Base-by-base conservation (phyloP, 2,888 invertebrate species). In the Carcina quercana region DNA sequence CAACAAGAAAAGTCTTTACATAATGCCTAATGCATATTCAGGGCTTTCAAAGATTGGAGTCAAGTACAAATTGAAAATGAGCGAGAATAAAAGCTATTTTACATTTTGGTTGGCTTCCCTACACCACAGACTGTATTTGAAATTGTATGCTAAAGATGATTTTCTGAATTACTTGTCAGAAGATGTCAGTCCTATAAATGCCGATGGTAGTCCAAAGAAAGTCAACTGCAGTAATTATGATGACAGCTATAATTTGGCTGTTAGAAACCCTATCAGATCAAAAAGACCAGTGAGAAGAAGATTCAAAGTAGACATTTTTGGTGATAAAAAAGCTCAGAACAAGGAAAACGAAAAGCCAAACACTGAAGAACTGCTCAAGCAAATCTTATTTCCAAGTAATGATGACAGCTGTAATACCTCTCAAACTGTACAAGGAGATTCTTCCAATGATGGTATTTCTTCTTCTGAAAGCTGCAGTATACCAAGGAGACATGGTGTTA, bases 81-180 rank as follows among this genome's bases (percentile, higher is more conserved):
- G 87, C 47, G 88, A 90, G 36, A 89, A 89, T 61, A 92, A 92
- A 69, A 91, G 91, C 56, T 91, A 89, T 57, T 92, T 91, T 55
- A 88, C 91, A 36, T 92, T 92, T 69, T 90, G 90, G 68, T 67
- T 92, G 38, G 91, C 91, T 6, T 92, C 92, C n/a, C 68, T 92
- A 26, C 92, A 92, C 61, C 92, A 92, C 59, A 89, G 91, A 59
- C 87, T 92, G 63, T 92, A 91, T 71, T 79, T 91, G 50, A 89
- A 90, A 54, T 69, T 92, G 29, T 87, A 91, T 58, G 89, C 90
- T 24, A 91, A 92, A 59, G 88, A 89, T 40, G 88, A 89, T 38
- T 91, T 91, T 32, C 76, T 90, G 21, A 87, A 86, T 59, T 86
- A 86, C 45, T 74, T 90, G 54, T 86, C 89, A 25, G 85, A 86